These are phyloP conservation scores for Dipus sagitta DNA, from an alignment of 2,797 vertebrate genomes.

Conservation along the genomic window DNA sequence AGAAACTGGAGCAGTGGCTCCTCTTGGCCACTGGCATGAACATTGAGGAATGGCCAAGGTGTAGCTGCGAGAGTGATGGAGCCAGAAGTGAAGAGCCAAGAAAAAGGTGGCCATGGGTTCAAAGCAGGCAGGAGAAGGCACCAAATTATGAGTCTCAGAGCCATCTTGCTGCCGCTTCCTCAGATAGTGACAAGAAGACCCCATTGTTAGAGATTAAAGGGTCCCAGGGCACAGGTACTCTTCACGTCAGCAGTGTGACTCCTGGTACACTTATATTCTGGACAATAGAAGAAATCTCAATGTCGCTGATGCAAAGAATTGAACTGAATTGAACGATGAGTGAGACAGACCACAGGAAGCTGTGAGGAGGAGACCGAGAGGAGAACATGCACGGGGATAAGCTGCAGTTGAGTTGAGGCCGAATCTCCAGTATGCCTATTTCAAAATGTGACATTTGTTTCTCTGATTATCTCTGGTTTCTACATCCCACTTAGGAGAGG, in stretches of 20 bases:
- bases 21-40: neutral
- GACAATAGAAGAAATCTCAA: neutral
- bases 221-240: neutral
- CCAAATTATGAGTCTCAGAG: neutral
- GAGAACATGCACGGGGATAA: too few species aligned
- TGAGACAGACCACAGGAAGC: neutral
- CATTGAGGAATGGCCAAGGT: too few species aligned
- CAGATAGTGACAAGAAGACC: neutral
- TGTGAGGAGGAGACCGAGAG: neutral
- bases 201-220: neutral
- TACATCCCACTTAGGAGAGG: conserved; percentile 7
- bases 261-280: neutral
- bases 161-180: neutral
- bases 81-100: neutral
- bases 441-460: conserved; percentile 1
- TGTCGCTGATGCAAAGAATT: neutral
- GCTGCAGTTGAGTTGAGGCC: neutral
- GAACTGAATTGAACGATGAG: neutral
- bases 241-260: neutral
- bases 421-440: neutral
- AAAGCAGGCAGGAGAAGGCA: neutral
- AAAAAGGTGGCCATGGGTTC: neutral
- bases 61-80: neutral
- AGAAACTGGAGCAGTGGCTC: neutral
- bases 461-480: neutral